phyloP scores from a whole-genome alignment of 2,113 vertebrate species.

The Etheostoma cragini region DNA sequence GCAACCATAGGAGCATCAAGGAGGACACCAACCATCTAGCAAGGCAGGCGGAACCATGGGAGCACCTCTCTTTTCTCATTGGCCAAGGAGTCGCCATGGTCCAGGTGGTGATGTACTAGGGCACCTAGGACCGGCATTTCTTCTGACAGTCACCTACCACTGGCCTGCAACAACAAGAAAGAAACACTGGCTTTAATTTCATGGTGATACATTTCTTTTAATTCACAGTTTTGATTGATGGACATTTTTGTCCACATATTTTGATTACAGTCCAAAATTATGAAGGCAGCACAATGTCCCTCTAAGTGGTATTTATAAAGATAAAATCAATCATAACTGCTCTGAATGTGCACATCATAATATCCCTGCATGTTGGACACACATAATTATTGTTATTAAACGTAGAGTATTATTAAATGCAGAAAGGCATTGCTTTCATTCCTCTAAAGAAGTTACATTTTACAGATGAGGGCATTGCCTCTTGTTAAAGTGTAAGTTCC shows the following conservation, averaged over 20 bases:
- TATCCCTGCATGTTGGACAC: background rate
- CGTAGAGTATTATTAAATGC: constrained; percentile 1
- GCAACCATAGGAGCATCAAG: constrained; percentile 80
- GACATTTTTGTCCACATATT: constrained; percentile 30
- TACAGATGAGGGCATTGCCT: background rate
- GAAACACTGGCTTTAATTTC: constrained; percentile 11
- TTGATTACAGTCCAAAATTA: background rate
- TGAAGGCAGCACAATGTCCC: background rate
- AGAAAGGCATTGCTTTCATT: constrained; percentile 5
- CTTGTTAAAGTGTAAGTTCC: background rate
- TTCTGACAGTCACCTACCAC: constrained; percentile 89
- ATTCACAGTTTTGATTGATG: constrained; percentile 8
- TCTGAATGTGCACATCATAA: constrained; percentile 14
- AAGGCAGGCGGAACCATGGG: constrained; percentile 82
- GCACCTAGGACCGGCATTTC: constrained; percentile 95
- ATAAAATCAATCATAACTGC: constrained; percentile 24
- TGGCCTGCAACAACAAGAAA: constrained; percentile 81
- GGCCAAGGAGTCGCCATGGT: constrained; percentile 96
- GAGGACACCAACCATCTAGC: constrained; percentile 75
- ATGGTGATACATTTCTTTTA: background rate
- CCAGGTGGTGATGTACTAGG: constrained; percentile 86
- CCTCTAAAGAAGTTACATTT: background rate
- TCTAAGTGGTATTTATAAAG: constrained; percentile 24
- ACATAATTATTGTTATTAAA: constrained; percentile 23
- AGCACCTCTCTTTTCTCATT: constrained; percentile 83